These are phyloP conservation scores for Huso huso DNA, from an alignment of 2,797 vertebrate species.

Conservation along the genomic window DNA sequence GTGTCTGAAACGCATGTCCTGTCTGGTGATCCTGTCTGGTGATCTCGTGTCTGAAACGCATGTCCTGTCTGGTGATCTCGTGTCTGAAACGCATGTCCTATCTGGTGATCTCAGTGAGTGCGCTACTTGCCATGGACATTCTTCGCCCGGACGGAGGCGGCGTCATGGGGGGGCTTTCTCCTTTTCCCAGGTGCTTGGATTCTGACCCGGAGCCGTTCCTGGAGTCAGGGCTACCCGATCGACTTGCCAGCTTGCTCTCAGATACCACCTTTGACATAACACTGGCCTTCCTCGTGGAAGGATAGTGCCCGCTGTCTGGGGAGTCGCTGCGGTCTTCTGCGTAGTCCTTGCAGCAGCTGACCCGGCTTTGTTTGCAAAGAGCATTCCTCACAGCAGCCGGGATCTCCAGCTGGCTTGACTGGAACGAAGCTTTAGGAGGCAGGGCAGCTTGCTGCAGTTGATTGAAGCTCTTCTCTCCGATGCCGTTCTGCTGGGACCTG, in stretches of 20 bases:
- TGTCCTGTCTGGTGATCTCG: too few species aligned
- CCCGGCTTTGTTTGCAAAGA: conserved; percentile 59
- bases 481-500: conserved; percentile 11
- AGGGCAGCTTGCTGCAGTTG: conserved; percentile 28
- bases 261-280: conserved; percentile 75
- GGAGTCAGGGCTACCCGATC: conserved; percentile 55
- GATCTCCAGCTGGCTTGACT: conserved; percentile 50
- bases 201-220: conserved; percentile 52
- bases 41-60: too few species aligned
- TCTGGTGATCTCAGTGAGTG: background rate
- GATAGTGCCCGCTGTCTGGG: conserved; percentile 58
- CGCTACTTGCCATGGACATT: conserved; percentile 84
- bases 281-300: conserved; percentile 67
- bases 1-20: too few species aligned
- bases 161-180: conserved; percentile 54
- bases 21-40: too few species aligned
- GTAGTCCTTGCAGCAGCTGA: conserved; percentile 56
- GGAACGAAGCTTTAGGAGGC: conserved; percentile 40
- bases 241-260: conserved; percentile 55
- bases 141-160: conserved; percentile 62
- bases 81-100: background rate
- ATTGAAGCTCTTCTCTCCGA: conserved; percentile 37
- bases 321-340: conserved; percentile 64
- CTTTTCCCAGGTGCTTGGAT: conserved; percentile 39
- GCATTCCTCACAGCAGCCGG: conserved; percentile 42